phyloP scores from a whole-genome alignment of 2,888 invertebrate species.

The Polyploca ridens region DNA sequence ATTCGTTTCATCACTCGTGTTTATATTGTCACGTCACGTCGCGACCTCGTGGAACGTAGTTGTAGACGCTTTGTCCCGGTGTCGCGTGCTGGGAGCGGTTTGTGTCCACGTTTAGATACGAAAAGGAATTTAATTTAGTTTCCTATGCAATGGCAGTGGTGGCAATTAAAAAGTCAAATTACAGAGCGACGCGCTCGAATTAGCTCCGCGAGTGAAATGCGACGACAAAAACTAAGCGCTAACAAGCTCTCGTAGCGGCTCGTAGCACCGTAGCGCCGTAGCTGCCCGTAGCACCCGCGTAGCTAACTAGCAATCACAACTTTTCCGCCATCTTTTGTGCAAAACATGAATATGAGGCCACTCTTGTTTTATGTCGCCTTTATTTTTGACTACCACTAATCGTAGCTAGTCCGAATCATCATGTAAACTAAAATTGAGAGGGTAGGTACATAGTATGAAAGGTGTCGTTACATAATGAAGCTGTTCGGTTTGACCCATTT shows the following conservation, averaged over 20 bases:
- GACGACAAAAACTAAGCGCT: background rate
- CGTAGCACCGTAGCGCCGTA: slow-evolving; percentile 1
- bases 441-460: no score
- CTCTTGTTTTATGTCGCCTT: no score
- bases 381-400: no score
- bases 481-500: background rate
- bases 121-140: background rate
- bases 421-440: no score
- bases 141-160: background rate
- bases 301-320: background rate
- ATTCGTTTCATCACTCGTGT: background rate
- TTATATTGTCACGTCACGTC: background rate
- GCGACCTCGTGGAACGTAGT: background rate
- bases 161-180: slow-evolving; percentile 9
- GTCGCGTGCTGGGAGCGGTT: background rate
- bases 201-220: slow-evolving; percentile 9
- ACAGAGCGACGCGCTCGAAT: slow-evolving; percentile 2
- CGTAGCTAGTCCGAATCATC: no score
- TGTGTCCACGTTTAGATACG: background rate
- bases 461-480: no score
- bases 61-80: background rate
- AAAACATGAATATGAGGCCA: background rate
- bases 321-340: background rate
- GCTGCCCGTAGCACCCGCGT: background rate
- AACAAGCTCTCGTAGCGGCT: slow-evolving; percentile 11